Evolutionary conservation across 2,888 invertebrate species (phyloP), one percentile per base, ranked within the genome.

Genomic region (Philonicus albiceps): DNA sequence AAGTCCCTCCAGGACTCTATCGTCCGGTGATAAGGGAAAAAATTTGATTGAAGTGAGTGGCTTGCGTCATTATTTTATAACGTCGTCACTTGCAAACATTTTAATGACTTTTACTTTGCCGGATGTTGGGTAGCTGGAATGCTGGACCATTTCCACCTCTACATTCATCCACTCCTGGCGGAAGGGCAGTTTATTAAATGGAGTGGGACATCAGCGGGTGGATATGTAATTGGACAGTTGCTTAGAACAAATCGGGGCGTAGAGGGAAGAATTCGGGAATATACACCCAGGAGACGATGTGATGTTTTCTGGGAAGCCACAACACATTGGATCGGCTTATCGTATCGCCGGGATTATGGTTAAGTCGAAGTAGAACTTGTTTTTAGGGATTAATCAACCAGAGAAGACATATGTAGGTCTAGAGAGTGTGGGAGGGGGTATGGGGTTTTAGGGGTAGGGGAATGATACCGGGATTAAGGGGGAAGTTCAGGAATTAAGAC

Each of bases 31-130:
- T 31, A 84, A 64, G 64, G 64, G 64, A 64, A 84, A 84, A 84
- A 84, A 84, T 73, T 84, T 72, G 84, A 73, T 84, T 84, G 84
- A 84, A 84, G 84, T 84, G 73, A 84, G 84, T 84, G 84, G 84
- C 73, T 84, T 84, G 84, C 16, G 73, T 73, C 84, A 84, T 84
- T 84, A 84, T 84, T 84, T 84, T 84, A 84, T 84, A 84, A 84
- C 30, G 84, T 84, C 84, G 84, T 84, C 84, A 84, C 84, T 84
- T 84, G 84, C 84, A 84, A 84, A 73, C 84, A 73, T 84, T 84
- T 84, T 84, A 73, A 84, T 73, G 84, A 73, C 49, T 72, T 73
- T 73, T 73, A 72, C 84, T 84, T 84, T 73, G 19, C 27, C 43
- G 34, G 73, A 84, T 84, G 84, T 43, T 73, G 37, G 34, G 31